Evolutionary conservation across 2,888 invertebrate genomes (phyloP), one percentile per base, ranked within the genome.

Genomic region (Trissolcus japonicus): DNA sequence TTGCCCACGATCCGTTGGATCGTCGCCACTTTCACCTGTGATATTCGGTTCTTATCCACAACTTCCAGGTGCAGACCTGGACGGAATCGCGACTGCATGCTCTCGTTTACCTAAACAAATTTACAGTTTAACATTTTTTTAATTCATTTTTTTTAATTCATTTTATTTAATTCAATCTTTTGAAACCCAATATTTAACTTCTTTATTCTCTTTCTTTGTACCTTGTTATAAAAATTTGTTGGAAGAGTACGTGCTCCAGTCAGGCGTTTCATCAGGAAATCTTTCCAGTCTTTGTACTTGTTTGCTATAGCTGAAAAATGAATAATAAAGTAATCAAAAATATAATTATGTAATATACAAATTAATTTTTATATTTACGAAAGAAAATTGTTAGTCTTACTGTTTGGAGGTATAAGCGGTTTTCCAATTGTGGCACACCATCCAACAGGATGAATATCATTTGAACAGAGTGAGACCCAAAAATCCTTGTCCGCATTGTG

Each of bases 381-480:
- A 35, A 35, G 2, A 1, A 35, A 35, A 35, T 9, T 25, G 21
- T 16, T 51, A 60, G 11, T 88, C 90, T 90, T 88, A 93, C 93
- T 95, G 88, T 94, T 94, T 11, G 98, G 98, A 16, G 98, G 98
- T 88, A 98, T 98, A 7, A 98, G 91, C 1, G 98, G 98, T 88
- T 98, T 97, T 35, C 97, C 97, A 76, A 97, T 93, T 0, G 96
- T 96, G 3, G 98, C 98, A 90, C 98, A 98, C 98, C 98, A 99
- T 6, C 98, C 98, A 4, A 99, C 98, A 14, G 97, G 96, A 90
- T 98, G 97, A n/a, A 99, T 96, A 86, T 96, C 95, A 17, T 96
- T 94, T 75, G 96, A 95, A 89, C 98, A 97, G 59, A 99, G 90
- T 84, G 98, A 98, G 4, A 98, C 95, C 98, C 98, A 99, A 89